These are phyloP conservation scores for Recurvirostra avosetta DNA, from an alignment of 2,113 vertebrate genomes.

Conservation along the genomic window DNA sequence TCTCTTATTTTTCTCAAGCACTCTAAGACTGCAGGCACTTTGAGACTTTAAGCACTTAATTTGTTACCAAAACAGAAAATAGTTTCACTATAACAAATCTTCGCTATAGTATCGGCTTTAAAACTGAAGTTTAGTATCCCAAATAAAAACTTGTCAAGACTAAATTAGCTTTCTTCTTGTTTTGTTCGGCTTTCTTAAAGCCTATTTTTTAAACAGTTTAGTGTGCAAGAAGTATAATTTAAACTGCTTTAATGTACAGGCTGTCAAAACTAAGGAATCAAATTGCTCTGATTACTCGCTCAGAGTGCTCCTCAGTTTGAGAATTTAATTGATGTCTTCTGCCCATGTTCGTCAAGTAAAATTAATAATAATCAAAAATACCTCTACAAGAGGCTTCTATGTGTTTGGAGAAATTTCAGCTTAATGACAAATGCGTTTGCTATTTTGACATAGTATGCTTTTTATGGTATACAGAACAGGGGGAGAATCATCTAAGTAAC, in stretches of 20 bases:
- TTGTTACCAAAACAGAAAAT: background rate
- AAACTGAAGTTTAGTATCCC: background rate
- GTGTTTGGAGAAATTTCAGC: background rate
- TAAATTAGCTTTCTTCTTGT: background rate
- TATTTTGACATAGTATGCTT: background rate
- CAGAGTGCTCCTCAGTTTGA: constrained; percentile 62
- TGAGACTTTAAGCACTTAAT: background rate
- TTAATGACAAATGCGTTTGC: background rate
- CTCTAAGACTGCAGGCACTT: background rate
- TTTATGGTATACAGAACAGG: background rate
- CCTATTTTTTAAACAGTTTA: background rate
- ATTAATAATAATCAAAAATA: constrained; percentile 58
- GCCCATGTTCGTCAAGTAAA: constrained; percentile 60
- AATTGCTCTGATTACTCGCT: constrained; percentile 71
- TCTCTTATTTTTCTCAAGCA: background rate
- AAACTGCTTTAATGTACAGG: background rate
- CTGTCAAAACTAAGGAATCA: constrained; percentile 34
- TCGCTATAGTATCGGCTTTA: background rate
- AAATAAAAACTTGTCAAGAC: background rate
- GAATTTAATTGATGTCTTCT: constrained; percentile 78
- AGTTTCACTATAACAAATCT: background rate
- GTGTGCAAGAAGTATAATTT: background rate
- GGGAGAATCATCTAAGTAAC: background rate
- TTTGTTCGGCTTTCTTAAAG: background rate
- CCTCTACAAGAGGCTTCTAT: background rate